These are phyloP conservation scores for Bettongia penicillata DNA, from an alignment of 2,113 vertebrate species.

Conservation along the genomic window DNA sequence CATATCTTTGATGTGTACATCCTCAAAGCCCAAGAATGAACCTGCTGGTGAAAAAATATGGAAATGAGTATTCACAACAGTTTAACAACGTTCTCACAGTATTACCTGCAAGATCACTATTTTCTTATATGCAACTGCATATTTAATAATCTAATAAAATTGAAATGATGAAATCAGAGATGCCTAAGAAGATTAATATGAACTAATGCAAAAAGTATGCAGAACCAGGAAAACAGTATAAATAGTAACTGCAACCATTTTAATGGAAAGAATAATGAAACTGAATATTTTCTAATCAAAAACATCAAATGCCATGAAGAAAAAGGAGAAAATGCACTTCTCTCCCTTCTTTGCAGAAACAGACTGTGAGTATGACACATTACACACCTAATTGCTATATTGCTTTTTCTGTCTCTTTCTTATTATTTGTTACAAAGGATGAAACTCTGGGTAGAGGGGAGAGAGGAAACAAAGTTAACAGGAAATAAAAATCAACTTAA, in stretches of 20 bases:
- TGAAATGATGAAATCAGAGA: background rate
- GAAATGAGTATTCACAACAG: slow-evolving; percentile 18
- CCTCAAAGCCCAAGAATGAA: slow-evolving; percentile 93
- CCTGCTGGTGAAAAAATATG: slow-evolving; percentile 83
- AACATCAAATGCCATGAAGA: background rate
- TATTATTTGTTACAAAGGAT: background rate
- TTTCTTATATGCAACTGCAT: background rate
- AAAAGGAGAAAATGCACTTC: background rate
- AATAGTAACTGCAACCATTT: background rate
- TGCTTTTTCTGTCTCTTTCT: background rate
- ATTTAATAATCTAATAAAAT: slow-evolving; percentile 2
- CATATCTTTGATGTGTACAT: slow-evolving; percentile 92
- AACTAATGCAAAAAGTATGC: background rate
- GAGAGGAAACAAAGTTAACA: background rate
- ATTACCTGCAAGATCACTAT: background rate
- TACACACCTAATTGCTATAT: background rate
- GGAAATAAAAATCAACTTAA: background rate
- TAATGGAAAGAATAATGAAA: background rate
- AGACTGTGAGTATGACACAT: background rate
- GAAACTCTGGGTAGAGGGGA: background rate
- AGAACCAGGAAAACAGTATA: background rate
- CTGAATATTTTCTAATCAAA: background rate
- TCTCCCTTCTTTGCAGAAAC: background rate
- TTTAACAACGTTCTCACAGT: slow-evolving; percentile 26
- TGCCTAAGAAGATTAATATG: background rate